Percentiles rank a stretch among this genome's conserved stretches.
These are phyloP conservation scores for Cheilosia scutellata DNA, from an alignment of 2,888 invertebrate species.

Conservation along the genomic window DNA sequence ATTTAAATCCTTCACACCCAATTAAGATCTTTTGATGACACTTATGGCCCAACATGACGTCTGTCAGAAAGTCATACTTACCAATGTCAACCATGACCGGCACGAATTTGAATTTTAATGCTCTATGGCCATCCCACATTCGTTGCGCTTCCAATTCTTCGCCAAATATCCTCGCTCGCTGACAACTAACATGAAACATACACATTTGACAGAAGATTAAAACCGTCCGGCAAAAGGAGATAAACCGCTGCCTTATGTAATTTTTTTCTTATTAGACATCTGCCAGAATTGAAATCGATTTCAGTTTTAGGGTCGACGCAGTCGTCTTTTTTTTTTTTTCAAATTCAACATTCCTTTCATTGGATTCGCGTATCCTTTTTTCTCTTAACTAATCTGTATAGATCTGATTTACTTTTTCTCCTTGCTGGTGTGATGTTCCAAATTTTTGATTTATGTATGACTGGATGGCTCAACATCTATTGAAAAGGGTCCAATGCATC, in stretches of 20 bases:
- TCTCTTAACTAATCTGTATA: slow-evolving; percentile 37
- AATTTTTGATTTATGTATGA: slow-evolving; percentile 44
- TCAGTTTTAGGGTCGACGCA: slow-evolving; percentile 10
- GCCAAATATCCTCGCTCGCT: slow-evolving; percentile 25
- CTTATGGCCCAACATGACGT: slow-evolving; percentile 21
- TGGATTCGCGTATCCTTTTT: background rate
- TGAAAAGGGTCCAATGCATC: slow-evolving; percentile 35
- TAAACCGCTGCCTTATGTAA: slow-evolving; percentile 11
- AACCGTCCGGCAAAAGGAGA: slow-evolving; percentile 4
- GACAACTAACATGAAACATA: slow-evolving; percentile 17
- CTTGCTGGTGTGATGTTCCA: background rate
- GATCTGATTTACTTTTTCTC: slow-evolving; percentile 14
- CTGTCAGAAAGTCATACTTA: slow-evolving; percentile 52
- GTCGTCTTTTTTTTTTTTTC: no score
- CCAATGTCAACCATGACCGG: slow-evolving; percentile 39
- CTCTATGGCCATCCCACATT: slow-evolving; percentile 31
- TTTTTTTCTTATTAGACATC: slow-evolving; percentile 37
- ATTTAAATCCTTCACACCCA: slow-evolving; percentile 48
- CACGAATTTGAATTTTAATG: slow-evolving; percentile 46
- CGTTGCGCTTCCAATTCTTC: slow-evolving; percentile 38
- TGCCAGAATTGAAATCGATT: slow-evolving; percentile 41
- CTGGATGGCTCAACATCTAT: slow-evolving; percentile 29
- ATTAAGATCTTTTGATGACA: slow-evolving; percentile 34
- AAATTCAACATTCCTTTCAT: slow-evolving; percentile 8
- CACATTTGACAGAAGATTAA: slow-evolving; percentile 53